Evolutionary conservation across 2,113 vertebrate genomes (phyloP), one percentile per base, ranked within the genome.

Genomic region (Mus spicilegus): DNA sequence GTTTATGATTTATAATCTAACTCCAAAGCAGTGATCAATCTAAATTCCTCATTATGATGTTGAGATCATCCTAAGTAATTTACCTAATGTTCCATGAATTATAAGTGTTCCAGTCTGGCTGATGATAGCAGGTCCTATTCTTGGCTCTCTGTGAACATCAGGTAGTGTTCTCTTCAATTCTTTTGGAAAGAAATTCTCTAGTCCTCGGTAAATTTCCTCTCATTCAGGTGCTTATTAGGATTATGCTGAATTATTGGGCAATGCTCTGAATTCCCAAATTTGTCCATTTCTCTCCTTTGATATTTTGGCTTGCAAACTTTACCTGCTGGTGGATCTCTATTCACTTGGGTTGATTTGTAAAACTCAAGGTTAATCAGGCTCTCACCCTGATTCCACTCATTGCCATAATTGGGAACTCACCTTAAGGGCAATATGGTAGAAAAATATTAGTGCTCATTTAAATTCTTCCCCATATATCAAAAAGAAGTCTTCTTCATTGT

Each of bases 1-100:
- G 86, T 92, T 95, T 90, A 72, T 87, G 81, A 93, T 67, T 94
- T 87, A 78, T 61, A 94, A 87, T 65, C 26, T 46, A 87, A 70
- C 17, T 94, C 80, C 61, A 87, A 88, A 73, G 26, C 54, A 96
- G 69, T 77, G 39, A 87, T 87, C 30, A 77, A 49, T 61, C 46
- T 94, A 90, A 90, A 46, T 61, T 90, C 8, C 42, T 84, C 54
- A 95, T 42, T 75, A 87, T 63, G 84, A 30, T 87, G 63, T 95
- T 39, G 77, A 94, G 28, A 67, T n/a, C 14, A 82, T 90, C 86
- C 51, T 65, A 46, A 78, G 17, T 84, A 84, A 56, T 77, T 92
- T 94, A 90, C 70, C 26, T 90, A 82, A 94, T 90, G 10, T 92
- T 90, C 33, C 17, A 13, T n/a, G 36, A 92, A 89, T 95, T 86